These are phyloP conservation scores for Dryobota labecula DNA, from an alignment of 2,888 invertebrate genomes.

Conservation along the genomic window DNA sequence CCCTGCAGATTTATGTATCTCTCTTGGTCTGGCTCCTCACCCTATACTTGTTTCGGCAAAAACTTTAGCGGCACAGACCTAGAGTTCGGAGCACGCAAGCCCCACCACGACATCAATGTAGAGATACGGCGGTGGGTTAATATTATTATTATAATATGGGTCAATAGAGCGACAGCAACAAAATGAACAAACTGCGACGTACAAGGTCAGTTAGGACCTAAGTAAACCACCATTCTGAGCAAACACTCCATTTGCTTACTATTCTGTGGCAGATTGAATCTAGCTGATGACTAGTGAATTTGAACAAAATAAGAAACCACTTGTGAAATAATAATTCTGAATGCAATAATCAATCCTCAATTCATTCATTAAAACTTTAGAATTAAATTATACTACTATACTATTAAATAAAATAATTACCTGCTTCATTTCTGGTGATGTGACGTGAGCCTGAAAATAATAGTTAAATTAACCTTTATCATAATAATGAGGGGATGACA, in stretches of 20 bases:
- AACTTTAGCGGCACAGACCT: no score
- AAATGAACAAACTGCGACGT: background rate
- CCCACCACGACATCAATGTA: no score
- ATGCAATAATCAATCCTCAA: background rate
- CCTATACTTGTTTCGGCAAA: no score
- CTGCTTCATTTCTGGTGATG: conserved; percentile 90
- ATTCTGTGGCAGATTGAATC: conserved; percentile 10
- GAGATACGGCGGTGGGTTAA: no score
- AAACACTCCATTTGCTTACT: conserved; percentile 5
- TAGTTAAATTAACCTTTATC: conserved; percentile 28
- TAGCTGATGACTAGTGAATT: background rate
- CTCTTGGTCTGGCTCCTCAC: no score
- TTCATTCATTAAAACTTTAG: background rate
- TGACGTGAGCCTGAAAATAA: conserved; percentile 88
- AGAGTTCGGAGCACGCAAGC: no score
- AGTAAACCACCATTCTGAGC: background rate
- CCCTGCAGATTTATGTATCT: no score
- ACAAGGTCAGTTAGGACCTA: background rate
- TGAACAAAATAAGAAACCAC: background rate
- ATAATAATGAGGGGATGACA: conserved; percentile 17
- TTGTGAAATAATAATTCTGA: background rate
- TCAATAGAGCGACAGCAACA: background rate
- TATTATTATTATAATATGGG: no score
- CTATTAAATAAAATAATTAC: conserved; percentile 73
- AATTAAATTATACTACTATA: background rate